Base-by-base conservation (phyloP, 2,888 invertebrate genomes). In the Hirtodrosophila trivittata region DNA sequence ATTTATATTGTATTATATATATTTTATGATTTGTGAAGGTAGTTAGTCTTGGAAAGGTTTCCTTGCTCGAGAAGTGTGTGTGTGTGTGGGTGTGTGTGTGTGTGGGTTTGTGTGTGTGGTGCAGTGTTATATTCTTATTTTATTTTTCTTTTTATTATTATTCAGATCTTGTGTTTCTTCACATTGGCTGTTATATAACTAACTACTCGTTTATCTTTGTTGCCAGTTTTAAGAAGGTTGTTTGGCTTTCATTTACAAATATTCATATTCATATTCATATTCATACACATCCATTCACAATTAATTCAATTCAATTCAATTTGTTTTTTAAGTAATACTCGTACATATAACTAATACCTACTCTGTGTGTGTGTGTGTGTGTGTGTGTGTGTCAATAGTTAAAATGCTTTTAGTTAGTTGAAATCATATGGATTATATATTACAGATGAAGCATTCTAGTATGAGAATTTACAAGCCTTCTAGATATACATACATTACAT, bases 1-100 rank as follows among this genome's bases (percentile, higher is more conserved):
- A 51, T 72, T 55, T 50, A 62, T 77, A 50, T n/a, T 54, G 45
- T 49, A 14, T 28, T 63, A 25, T 38, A 25, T 52, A 49, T 35
- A 39, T 56, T 60, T 60, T 66, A 69, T 85, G 77, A 81, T 85
- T 82, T 75, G 85, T 82, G 83, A 85, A 78, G 80, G 85, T 80
- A 80, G 85, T 85, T 82, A 85, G 80, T 80, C 80, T 75, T 47
- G 80, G 80, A 80, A 84, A 78, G 85, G 78, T 77, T 80, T 75
- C 85, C 66, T 65, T 80, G 82, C 78, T 80, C 82, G 78, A 80
- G 64, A 75, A 67, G 81, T 70, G 75, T 75, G 72, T 64, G 58
- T 46, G 25, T 37, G 18, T 37, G 32, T 32, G 18, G 2, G 18
- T 21, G 18, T 21, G 18, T 21, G 18, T 21, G 18, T 21, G 5